Evolutionary conservation across 2,888 invertebrate genomes (phyloP), one percentile per base, ranked within the genome.

Genomic region (Nematopogon swammerdamellus): DNA sequence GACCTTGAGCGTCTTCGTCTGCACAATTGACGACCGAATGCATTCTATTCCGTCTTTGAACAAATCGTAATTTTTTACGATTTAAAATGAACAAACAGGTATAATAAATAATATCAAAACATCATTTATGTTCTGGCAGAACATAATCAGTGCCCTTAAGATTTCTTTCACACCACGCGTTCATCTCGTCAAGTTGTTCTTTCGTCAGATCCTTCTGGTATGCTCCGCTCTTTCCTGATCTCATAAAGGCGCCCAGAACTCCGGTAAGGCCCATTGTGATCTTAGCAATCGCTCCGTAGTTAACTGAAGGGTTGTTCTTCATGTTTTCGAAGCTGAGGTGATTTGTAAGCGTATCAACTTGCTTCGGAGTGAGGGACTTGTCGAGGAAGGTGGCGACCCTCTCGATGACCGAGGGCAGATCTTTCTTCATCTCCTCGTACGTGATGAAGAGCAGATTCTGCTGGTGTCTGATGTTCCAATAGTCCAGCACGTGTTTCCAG

Each of bases 271-370:
- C 44, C 3, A 16, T 14, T 3, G 11, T 3, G 3, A 6, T 8
- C 10, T 18, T 6, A 10, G 36, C 8, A 14, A 14, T 14, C 14
- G 36, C 8, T 14, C 11, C 14, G 36, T 36, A 14, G 59, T 86
- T 86, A 0, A 83, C 82, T 20, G 70, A 73, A 47, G 81, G 77
- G 60, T 85, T 87, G 18, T 75, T 72, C 56, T 74, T 73, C 63
- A 87, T 80, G 52, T 63, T 82, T 16, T 79, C 72, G 59, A 87
- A 87, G 54, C 80, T 82, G 48, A 86, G 79, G 56, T 85, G 83
- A 0, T 73, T 59, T 0, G 72, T 68, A 19, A 87, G 64, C 1
- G 57, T 46, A 6, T 65, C 54, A 5, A 85, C 59, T 53, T 84
- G 66, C 1, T 68, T 65, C 0, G 73, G 72, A 0, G 70, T 62